Conservation (phyloP, 30 jellyfish, hydroid and myxozoan species). For the Morbakka virulenta region DNA sequence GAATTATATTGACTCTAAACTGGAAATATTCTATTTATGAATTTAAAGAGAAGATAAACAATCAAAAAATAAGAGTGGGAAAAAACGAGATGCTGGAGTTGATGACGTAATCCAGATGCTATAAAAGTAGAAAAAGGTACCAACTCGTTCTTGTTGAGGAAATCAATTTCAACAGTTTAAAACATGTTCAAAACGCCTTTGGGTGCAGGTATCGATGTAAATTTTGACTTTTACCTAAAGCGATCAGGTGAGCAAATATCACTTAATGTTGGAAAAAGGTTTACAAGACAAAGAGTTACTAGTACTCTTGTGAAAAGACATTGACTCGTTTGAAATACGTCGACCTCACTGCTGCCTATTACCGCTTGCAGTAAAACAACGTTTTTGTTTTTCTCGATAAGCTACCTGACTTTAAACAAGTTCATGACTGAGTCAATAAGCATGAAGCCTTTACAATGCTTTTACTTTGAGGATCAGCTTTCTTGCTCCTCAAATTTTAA, state of each 20-base stretch:
- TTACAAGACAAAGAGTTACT: slow-evolving; percentile 13
- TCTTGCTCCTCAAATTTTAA: background rate
- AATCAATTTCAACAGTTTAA: background rate
- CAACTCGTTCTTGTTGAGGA: background rate
- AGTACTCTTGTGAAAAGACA: slow-evolving; percentile 6
- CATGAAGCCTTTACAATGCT: background rate
- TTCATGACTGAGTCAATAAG: background rate
- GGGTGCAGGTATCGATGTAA: slow-evolving; percentile 5
- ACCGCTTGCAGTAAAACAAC: slow-evolving; percentile 7
- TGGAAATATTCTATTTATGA: background rate
- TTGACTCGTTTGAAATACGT: slow-evolving; percentile 10
- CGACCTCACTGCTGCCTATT: slow-evolving; percentile 32
- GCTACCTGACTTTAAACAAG: slow-evolving; percentile 5
- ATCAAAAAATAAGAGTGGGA: background rate
- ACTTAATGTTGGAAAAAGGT: slow-evolving; percentile 14
- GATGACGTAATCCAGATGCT: background rate
- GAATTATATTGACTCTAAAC: background rate
- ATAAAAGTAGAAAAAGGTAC: background rate
- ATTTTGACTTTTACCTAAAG: slow-evolving; percentile 1
- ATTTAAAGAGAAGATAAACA: background rate
- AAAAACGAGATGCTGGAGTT: background rate
- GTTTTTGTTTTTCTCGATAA: background rate
- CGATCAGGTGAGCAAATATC: background rate
- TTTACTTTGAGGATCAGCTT: background rate
- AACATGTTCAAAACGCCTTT: background rate